phyloP scores from a whole-genome alignment of 2,888 invertebrate genomes.

The Eupithecia subumbrata region DNA sequence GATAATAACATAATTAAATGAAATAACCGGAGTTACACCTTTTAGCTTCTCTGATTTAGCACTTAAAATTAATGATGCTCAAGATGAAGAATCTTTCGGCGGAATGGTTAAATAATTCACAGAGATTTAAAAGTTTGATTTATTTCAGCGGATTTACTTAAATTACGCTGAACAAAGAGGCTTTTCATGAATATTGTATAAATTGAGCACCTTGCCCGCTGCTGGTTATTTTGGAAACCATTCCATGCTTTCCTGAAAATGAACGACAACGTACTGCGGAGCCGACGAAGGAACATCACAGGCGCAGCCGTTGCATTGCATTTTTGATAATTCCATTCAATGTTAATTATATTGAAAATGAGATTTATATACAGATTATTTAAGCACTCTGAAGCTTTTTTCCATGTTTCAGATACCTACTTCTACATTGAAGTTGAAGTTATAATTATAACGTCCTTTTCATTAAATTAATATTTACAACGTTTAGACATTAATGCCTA shows the following conservation, averaged over 20 bases:
- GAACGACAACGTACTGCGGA: background rate
- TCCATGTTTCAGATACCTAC: no score
- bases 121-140: constrained; percentile 12
- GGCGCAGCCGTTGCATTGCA: no score
- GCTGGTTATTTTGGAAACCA: background rate
- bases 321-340: no score
- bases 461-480: no score
- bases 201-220: background rate
- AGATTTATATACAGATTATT: no score
- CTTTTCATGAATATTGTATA: background rate
- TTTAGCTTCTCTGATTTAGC: constrained; percentile 38
- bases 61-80: constrained; percentile 38
- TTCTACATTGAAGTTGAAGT: no score
- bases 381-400: no score
- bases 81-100: constrained; percentile 24
- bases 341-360: no score
- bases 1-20: constrained; percentile 46
- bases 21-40: constrained; percentile 38
- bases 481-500: background rate
- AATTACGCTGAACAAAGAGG: background rate
- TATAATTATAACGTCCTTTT: no score
- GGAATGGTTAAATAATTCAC: constrained; percentile 16
- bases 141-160: background rate
- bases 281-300: background rate
- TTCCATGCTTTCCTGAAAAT: background rate